Evolutionary conservation across 2,888 invertebrate species (phyloP).

Genomic region (Uropetala carovei): DNA sequence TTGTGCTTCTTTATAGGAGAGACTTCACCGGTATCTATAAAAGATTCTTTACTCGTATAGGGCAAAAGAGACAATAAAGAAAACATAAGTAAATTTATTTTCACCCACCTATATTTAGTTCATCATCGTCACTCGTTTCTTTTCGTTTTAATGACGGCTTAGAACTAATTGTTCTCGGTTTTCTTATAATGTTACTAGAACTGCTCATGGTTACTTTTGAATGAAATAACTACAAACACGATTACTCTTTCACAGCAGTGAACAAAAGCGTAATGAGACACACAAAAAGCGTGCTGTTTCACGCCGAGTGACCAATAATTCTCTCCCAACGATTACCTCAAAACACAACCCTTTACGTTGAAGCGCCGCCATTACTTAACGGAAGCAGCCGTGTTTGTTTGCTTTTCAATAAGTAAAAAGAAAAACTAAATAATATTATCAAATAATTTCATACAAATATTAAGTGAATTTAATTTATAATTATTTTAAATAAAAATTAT

Average conservation of each 20-base stretch:
- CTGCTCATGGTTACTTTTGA: conserved; percentile 5
- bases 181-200: conserved; percentile 39
- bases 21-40: conserved; percentile 41
- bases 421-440: conserved; percentile 15
- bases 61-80: neutral
- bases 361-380: neutral
- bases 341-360: neutral
- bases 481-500: no score
- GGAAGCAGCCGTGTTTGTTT: conserved; percentile 31
- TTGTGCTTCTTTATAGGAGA: conserved; percentile 80
- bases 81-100: neutral
- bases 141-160: conserved; percentile 23
- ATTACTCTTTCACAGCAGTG: neutral
- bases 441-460: neutral
- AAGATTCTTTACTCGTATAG: neutral
- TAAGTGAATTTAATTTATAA: no score
- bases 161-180: conserved; percentile 25
- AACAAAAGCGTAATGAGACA: neutral
- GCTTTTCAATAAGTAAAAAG: neutral
- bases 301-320: neutral
- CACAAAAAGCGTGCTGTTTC: neutral
- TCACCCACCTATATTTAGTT: conserved; percentile 33
- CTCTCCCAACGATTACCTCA: neutral
- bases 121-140: conserved; percentile 54
- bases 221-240: neutral